phyloP scores from a whole-genome alignment of 2,113 vertebrate species.

The Trinectes maculatus region DNA sequence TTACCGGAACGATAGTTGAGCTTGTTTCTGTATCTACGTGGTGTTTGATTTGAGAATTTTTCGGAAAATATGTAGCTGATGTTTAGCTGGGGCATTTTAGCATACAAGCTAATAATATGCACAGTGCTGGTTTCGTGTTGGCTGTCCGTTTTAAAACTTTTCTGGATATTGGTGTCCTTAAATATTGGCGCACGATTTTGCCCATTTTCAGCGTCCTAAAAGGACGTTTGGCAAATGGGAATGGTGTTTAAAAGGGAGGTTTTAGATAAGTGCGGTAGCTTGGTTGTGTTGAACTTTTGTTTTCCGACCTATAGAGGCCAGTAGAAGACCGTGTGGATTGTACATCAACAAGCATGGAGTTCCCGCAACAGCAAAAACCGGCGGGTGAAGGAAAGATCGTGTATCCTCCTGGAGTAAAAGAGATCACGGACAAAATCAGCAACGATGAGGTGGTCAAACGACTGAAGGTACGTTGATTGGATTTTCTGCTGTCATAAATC shows the following conservation, averaged over 20 bases:
- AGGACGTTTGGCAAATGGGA: neutral
- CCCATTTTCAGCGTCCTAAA: neutral
- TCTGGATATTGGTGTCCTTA: neutral
- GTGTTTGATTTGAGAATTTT: slow-evolving; percentile 22
- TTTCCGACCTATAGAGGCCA: slow-evolving; percentile 99
- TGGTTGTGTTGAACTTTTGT: slow-evolving; percentile 93
- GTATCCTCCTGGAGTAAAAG: slow-evolving; percentile 97
- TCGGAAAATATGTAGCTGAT: slow-evolving; percentile 46
- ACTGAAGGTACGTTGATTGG: slow-evolving; percentile 88
- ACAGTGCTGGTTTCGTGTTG: slow-evolving; percentile 33
- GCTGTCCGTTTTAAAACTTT: slow-evolving; percentile 33
- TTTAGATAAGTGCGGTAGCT: slow-evolving; percentile 83
- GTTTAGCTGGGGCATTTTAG: slow-evolving; percentile 64
- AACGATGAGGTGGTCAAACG: slow-evolving; percentile 99
- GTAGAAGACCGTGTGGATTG: slow-evolving; percentile 93
- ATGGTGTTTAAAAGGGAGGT: slow-evolving; percentile 77
- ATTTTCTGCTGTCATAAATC: neutral
- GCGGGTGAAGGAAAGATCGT: slow-evolving; percentile 90
- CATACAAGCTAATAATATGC: slow-evolving; percentile 62
- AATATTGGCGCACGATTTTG: neutral
- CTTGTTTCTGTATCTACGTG: slow-evolving; percentile 11
- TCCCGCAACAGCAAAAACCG: slow-evolving; percentile 91
- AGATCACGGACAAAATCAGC: slow-evolving; percentile 98
- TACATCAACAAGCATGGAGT: slow-evolving; percentile 93
- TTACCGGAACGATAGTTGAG: neutral